phyloP scores from a whole-genome alignment of 2,888 invertebrate species.

The Chrysolina haemoptera region DNA sequence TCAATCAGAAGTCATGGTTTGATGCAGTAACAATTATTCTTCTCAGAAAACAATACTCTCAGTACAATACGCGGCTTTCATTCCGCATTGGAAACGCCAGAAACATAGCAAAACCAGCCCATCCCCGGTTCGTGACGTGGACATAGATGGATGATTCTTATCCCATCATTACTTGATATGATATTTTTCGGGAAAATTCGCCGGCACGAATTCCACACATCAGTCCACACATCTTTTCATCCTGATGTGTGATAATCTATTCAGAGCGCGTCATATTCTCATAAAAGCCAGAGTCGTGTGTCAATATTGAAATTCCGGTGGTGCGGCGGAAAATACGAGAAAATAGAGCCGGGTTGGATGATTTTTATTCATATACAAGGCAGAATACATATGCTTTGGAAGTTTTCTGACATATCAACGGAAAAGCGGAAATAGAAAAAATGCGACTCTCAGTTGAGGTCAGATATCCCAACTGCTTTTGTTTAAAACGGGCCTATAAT shows the following conservation, averaged over 20 bases:
- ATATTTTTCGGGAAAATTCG: not conserved
- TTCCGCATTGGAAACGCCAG: not conserved
- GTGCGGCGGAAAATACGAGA: not conserved
- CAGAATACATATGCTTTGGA: not conserved
- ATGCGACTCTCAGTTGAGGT: too few species aligned
- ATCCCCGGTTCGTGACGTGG: not conserved
- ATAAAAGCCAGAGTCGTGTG: not conserved
- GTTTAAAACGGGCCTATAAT: too few species aligned
- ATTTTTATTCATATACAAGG: not conserved
- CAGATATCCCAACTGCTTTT: too few species aligned
- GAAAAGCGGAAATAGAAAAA: too few species aligned
- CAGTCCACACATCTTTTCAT: constrained; percentile 6
- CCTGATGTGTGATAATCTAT: not conserved
- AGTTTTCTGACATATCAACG: not conserved
- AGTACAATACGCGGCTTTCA: not conserved
- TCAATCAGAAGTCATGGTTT: too few species aligned
- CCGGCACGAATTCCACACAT: not conserved
- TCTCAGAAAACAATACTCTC: too few species aligned
- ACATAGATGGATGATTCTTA: constrained; percentile 5
- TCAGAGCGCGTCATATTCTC: not conserved
- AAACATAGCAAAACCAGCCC: not conserved
- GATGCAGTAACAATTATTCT: too few species aligned
- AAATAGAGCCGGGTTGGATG: not conserved
- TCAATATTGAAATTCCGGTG: constrained; percentile 13
- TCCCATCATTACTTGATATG: constrained; percentile 3